Base-by-base conservation (phyloP, 2,888 invertebrate species). In the Drosophila antonietae region DNA sequence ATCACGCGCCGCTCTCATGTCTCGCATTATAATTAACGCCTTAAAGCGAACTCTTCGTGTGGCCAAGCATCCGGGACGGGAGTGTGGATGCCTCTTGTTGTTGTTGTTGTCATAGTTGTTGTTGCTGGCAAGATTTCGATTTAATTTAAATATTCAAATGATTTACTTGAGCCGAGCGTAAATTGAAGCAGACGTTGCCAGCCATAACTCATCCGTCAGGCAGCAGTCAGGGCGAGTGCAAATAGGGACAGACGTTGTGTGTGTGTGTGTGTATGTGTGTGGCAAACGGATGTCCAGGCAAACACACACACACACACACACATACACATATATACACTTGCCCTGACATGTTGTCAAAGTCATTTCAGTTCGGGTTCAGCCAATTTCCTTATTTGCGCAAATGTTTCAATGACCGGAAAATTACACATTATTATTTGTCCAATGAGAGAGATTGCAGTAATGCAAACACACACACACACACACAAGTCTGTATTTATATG, bases 331-430 rank as follows among this genome's bases (percentile, higher is more conserved):
- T 15, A 44, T 23, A 58, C 7, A 37, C 70, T 55, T 33, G 61
- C 44, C 18, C 69, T 68, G 81, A 75, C 75, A 80, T 78, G 87
- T 68, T 80, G 77, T 84, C 88, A 86, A 83, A 88, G 75, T 80
- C 83, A 86, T 83, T 83, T 83, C 44, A 77, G 65, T 68, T 68
- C 69, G 57, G 67, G 74, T 77, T 80, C 81, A 76, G 88, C 88
- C 81, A 76, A 90, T 90, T 90, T 90, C 90, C 91, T 83, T 82
- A 85, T 86, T 85, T 86, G 86, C 66, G 75, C 86, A 88, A 84
- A 80, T 86, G 85, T 83, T 88, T 88, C 91, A 91, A 84, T 89
- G 91, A 89, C 90, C 91, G 91, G 91, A 91, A 91, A 91, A 91
- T 91, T 90, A 90, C 84, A 87, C 81, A 89, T 78, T 83, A 87